Evolutionary conservation across 1,140 invertebrate genomes (phyloP).

Genomic region (Dreissena polymorpha): DNA sequence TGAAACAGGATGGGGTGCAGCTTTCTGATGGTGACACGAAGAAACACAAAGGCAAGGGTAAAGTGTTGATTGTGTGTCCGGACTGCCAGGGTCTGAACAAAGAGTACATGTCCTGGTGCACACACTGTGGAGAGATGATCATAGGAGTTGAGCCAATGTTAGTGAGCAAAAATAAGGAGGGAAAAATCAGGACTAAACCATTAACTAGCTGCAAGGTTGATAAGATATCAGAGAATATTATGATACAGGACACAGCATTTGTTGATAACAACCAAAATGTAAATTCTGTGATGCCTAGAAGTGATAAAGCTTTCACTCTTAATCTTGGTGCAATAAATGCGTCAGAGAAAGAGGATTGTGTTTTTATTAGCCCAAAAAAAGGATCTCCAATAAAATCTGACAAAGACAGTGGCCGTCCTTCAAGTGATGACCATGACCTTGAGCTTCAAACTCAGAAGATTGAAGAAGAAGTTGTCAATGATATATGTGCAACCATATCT

Average conservation of each 20-base stretch:
- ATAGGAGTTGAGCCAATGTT: constrained; percentile 70
- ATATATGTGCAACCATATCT: constrained; percentile 54
- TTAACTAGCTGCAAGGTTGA: constrained; percentile 10
- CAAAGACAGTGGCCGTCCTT: constrained; percentile 49
- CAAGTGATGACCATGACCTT: constrained; percentile 45
- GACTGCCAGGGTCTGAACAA: constrained; percentile 73
- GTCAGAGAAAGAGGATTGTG: constrained; percentile 8
- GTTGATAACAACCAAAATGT: background rate
- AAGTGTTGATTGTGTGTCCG: constrained; percentile 68
- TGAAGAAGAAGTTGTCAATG: constrained; percentile 53
- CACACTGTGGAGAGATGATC: constrained; percentile 74
- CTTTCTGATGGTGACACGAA: constrained; percentile 28
- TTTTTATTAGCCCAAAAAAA: constrained; percentile 12
- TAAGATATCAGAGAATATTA: background rate
- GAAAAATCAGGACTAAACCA: constrained; percentile 41
- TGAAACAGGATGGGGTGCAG: constrained; percentile 19
- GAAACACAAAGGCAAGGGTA: constrained; percentile 52
- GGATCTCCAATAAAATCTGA: constrained; percentile 52
- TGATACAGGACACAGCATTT: background rate
- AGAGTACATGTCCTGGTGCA: constrained; percentile 74
- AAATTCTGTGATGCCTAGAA: constrained; percentile 31
- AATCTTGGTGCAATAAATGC: constrained; percentile 32
- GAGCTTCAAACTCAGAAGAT: constrained; percentile 39
- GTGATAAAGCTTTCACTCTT: constrained; percentile 38
- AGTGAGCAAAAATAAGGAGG: constrained; percentile 58